Evolutionary conservation across 2,113 vertebrate genomes (phyloP).

Genomic region (Chloebia gouldiae): DNA sequence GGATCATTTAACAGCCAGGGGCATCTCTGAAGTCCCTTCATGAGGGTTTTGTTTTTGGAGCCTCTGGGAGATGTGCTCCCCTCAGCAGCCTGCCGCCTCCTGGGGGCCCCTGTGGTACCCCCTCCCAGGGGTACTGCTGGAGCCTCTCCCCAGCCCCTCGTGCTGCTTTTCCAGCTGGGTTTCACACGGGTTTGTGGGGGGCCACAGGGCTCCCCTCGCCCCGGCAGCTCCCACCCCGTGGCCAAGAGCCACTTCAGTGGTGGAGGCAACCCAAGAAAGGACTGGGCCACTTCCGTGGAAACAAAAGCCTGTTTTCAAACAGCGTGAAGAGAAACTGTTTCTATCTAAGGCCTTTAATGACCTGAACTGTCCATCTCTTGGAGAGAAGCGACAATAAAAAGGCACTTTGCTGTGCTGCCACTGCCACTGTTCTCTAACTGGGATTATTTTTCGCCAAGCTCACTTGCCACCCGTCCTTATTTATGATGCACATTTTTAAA

Average conservation of each 20-base stretch:
- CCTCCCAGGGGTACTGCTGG: conserved; percentile 48
- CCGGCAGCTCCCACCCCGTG: not conserved
- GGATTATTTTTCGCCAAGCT: not conserved
- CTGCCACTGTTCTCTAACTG: not conserved
- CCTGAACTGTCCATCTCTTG: conserved; percentile 67
- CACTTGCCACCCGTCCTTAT: conserved; percentile 21
- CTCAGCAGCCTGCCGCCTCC: not conserved
- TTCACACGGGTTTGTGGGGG: conserved; percentile 74
- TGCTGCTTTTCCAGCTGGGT: conserved; percentile 78
- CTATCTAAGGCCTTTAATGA: conserved; percentile 75
- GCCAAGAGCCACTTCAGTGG: conserved; percentile 21
- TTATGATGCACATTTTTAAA: not conserved
- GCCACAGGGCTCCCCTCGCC: not conserved
- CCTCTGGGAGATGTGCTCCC: conserved; percentile 17
- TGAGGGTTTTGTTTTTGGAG: conserved; percentile 52
- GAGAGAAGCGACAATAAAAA: not conserved
- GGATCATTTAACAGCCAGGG: not conserved
- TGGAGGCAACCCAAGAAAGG: conserved; percentile 44
- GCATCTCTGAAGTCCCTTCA: conserved; percentile 32
- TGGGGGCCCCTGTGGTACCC: not conserved
- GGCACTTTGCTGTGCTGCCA: conserved; percentile 25
- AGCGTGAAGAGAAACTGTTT: conserved; percentile 72
- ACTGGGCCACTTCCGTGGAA: conserved; percentile 67
- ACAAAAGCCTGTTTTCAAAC: conserved; percentile 83
- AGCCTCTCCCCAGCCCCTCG: conserved; percentile 58